phyloP scores from a whole-genome alignment of 2,888 invertebrate species.

The Troglohyphantes excavatus region DNA sequence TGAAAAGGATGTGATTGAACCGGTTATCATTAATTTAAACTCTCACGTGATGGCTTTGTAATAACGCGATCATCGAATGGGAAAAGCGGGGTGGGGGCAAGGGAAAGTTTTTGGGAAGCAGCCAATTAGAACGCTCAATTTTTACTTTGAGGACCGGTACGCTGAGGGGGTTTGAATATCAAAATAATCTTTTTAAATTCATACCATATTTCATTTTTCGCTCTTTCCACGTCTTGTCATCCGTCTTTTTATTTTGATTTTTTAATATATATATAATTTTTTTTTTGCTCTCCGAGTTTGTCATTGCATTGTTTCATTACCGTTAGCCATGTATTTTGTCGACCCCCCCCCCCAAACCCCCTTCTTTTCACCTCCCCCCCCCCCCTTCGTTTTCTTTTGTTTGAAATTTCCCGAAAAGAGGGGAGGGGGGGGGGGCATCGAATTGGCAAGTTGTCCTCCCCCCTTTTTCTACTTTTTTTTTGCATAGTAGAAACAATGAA shows the following conservation, averaged over 20 bases:
- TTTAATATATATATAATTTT: background rate
- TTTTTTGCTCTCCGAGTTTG: slow-evolving; percentile 46
- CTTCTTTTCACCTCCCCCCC: background rate
- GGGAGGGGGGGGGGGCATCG: background rate
- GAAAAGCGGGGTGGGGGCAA: background rate
- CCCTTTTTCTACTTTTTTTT: slow-evolving; percentile 1
- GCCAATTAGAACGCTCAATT: slow-evolving; percentile 78
- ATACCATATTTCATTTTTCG: slow-evolving; percentile 76
- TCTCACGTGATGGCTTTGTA: slow-evolving; percentile 77
- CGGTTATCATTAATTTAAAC: slow-evolving; percentile 78
- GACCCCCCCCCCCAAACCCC: slow-evolving; percentile 40
- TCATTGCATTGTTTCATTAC: slow-evolving; percentile 77
- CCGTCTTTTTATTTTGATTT: slow-evolving; percentile 62
- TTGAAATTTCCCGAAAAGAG: slow-evolving; percentile 52
- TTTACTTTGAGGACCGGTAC: slow-evolving; percentile 60
- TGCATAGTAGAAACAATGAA: slow-evolving; percentile 64
- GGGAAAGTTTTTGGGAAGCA: slow-evolving; percentile 67
- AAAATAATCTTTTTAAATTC: slow-evolving; percentile 77
- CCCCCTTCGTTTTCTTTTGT: slow-evolving; percentile 60
- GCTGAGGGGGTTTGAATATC: slow-evolving; percentile 67
- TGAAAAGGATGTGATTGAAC: slow-evolving; percentile 71
- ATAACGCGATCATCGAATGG: slow-evolving; percentile 44
- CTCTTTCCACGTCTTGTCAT: slow-evolving; percentile 66
- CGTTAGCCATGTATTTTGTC: slow-evolving; percentile 74
- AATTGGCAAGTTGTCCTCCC: slow-evolving; percentile 69